These are phyloP conservation scores for Petroica traversi DNA, from an alignment of 2,113 vertebrate genomes.

Conservation along the genomic window DNA sequence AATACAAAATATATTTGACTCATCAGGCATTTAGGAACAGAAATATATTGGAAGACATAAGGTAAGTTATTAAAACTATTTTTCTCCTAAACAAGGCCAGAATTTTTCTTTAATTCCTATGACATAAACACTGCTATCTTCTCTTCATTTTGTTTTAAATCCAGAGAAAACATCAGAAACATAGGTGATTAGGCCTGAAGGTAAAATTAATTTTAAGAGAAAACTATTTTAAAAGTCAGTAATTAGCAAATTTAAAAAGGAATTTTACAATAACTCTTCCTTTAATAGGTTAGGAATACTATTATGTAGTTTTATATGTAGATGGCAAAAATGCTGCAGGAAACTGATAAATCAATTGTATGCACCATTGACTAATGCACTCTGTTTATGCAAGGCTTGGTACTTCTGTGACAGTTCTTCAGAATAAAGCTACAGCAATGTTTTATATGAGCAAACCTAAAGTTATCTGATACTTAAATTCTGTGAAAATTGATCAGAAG, in stretches of 20 bases:
- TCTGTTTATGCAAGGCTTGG: not conserved
- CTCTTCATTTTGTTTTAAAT: not conserved
- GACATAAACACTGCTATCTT: not conserved
- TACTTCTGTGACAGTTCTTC: not conserved
- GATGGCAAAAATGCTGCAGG: not conserved
- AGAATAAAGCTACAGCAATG: not conserved
- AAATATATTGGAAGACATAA: not conserved
- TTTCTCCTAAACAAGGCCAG: not conserved
- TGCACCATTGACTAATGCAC: not conserved
- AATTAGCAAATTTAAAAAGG: not conserved
- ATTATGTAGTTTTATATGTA: not conserved
- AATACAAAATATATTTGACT: not conserved
- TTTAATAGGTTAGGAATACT: not conserved
- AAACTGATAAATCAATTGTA: not conserved
- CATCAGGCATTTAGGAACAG: not conserved
- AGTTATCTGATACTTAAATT: not conserved
- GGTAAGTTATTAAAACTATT: not conserved
- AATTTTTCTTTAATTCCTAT: not conserved
- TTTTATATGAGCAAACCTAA: not conserved
- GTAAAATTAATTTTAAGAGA: not conserved
- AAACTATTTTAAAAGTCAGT: not conserved
- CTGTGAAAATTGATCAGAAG: not conserved
- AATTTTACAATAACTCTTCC: not conserved
- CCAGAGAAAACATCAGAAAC: not conserved
- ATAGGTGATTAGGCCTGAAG: not conserved